These are phyloP conservation scores for Pristiophorus japonicus DNA, from an alignment of 2,113 vertebrate species.

Conservation along the genomic window DNA sequence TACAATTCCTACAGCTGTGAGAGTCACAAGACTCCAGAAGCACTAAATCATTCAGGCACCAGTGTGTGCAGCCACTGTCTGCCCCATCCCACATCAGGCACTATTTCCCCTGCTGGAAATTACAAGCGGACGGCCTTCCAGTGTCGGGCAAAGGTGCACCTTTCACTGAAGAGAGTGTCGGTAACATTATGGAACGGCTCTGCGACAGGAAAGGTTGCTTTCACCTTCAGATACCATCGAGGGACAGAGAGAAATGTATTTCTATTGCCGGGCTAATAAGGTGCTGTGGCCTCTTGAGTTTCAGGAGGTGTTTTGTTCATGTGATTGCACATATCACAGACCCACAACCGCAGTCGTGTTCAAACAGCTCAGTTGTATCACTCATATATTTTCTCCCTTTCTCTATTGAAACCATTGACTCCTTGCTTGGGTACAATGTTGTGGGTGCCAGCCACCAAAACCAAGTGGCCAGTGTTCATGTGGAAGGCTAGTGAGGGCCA, in stretches of 20 bases:
- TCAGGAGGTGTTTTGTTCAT: neutral
- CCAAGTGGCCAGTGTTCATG: neutral
- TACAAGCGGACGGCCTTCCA: neutral
- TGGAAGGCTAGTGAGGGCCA: neutral
- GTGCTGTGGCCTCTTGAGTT: neutral
- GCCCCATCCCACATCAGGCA: neutral
- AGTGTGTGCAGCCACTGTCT: neutral
- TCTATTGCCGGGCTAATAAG: neutral
- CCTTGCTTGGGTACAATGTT: neutral
- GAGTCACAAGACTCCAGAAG: neutral
- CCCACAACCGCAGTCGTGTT: neutral
- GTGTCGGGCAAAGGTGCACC: neutral
- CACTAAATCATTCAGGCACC: neutral
- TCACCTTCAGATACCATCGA: neutral
- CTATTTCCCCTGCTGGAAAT: neutral
- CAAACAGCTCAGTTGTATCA: neutral
- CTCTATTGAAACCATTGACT: neutral
- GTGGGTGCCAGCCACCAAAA: neutral
- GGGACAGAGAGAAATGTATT: neutral
- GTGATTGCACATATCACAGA: neutral
- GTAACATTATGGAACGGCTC: neutral
- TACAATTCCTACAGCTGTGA: neutral
- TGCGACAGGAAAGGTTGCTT: neutral
- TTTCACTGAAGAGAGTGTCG: neutral
- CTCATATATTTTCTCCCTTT: neutral